A percentile compares a stretch with the other conserved stretches of the same genome.
Evolutionary conservation across 2,888 invertebrate species (phyloP).

Genomic region (Rapana venosa): DNA sequence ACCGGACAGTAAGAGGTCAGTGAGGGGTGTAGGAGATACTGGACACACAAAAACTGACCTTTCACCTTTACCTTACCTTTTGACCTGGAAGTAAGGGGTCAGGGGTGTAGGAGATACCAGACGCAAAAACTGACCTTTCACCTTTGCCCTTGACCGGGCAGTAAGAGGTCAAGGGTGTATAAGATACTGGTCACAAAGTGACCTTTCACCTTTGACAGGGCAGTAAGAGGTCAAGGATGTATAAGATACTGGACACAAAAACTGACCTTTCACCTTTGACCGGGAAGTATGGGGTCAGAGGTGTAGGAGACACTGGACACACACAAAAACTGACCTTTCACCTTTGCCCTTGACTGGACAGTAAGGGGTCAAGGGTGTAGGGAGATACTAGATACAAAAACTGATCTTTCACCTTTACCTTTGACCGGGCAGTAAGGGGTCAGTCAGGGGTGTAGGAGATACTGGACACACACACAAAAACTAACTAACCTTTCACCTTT

Average conservation of each 20-base stretch:
- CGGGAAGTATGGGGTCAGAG: neutral
- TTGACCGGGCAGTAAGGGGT: neutral
- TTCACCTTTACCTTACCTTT: neutral
- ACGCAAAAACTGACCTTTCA: neutral
- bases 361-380: conserved; percentile 1
- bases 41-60: neutral
- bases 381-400: no score
- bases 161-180: conserved; percentile 1
- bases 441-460: conserved; percentile 9
- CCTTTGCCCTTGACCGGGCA: neutral
- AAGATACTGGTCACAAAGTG: no score
- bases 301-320: no score
- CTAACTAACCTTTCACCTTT: neutral
- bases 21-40: conserved; percentile 3
- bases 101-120: conserved; percentile 3
- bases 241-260: no score
- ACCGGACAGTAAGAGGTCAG: neutral
- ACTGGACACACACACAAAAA: no score
- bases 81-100: neutral
- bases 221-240: neutral
- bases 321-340: neutral
- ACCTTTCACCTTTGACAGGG: neutral
- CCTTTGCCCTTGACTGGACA: neutral
- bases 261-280: neutral
- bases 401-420: neutral